phyloP scores from a whole-genome alignment of 2,888 invertebrate genomes.

The Luperina nickerlii region DNA sequence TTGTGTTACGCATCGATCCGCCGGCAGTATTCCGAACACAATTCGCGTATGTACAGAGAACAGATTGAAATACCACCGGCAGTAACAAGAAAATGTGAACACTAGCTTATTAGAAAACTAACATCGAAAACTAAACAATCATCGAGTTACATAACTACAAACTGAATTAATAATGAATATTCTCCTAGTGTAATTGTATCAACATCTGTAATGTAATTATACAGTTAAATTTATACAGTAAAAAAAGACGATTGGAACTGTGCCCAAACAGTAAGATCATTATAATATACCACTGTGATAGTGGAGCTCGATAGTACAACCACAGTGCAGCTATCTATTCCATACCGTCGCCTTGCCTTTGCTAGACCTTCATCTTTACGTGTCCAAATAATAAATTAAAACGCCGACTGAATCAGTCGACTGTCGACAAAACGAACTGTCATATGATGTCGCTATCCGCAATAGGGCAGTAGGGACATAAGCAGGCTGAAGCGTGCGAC shows the following conservation, averaged over 20 bases:
- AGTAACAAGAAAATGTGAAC: conserved; percentile 75
- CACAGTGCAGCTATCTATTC: conserved; percentile 53
- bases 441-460: conserved; percentile 12
- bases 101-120: conserved; percentile 84
- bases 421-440: conserved; percentile 7
- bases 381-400: conserved; percentile 45
- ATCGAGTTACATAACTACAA: conserved; percentile 72
- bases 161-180: conserved; percentile 67
- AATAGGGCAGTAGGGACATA: conserved; percentile 26
- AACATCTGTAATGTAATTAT: conserved; percentile 69
- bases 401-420: conserved; percentile 20
- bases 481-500: conserved; percentile 11
- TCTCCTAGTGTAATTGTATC: conserved; percentile 64
- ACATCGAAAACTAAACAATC: conserved; percentile 84
- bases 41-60: conserved; percentile 70
- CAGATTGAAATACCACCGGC: conserved; percentile 63
- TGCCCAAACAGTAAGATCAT: conserved; percentile 73
- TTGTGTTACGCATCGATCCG: conserved; percentile 66
- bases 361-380: conserved; percentile 17
- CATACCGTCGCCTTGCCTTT: conserved; percentile 37
- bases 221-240: conserved; percentile 73
- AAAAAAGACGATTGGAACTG: conserved; percentile 67
- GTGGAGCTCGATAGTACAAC: conserved; percentile 64
- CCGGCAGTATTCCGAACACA: conserved; percentile 63
- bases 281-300: conserved; percentile 57